Evolutionary conservation across 2,888 invertebrate species (phyloP).

Genomic region (Lamellibrachia satsuma): DNA sequence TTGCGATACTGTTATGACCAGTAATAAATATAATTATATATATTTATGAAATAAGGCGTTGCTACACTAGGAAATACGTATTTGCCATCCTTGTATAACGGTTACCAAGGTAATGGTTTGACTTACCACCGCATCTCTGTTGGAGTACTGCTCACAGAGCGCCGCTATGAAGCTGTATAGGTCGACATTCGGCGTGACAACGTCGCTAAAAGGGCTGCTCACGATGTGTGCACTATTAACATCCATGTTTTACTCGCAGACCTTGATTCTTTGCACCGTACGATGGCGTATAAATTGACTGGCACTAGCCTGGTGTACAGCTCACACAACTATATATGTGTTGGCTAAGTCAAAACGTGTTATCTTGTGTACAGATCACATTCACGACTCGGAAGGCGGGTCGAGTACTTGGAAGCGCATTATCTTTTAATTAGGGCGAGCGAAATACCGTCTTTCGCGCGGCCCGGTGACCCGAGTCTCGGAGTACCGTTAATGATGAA

Average conservation of each 20-base stretch:
- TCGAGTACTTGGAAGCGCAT: not conserved
- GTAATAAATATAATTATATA: too few species aligned
- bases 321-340: not conserved
- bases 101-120: not conserved
- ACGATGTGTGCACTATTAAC: not conserved
- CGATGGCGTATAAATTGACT: not conserved
- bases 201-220: not conserved
- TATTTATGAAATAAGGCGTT: too few species aligned
- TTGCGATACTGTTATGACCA: too few species aligned
- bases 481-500: too few species aligned
- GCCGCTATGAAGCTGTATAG: not conserved
- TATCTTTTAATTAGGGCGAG: too few species aligned
- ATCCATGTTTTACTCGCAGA: not conserved
- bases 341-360: not conserved
- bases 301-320: not conserved
- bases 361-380: not conserved
- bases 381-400: not conserved
- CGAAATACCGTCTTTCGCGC: too few species aligned
- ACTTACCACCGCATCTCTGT: not conserved
- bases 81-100: too few species aligned
- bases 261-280: not conserved
- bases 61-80: too few species aligned
- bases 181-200: not conserved
- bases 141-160: not conserved
- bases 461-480: too few species aligned